Percentiles rank a stretch among this genome's conserved stretches.
These are phyloP conservation scores for Passer domesticus DNA, from an alignment of 2,113 vertebrate genomes.

Conservation along the genomic window DNA sequence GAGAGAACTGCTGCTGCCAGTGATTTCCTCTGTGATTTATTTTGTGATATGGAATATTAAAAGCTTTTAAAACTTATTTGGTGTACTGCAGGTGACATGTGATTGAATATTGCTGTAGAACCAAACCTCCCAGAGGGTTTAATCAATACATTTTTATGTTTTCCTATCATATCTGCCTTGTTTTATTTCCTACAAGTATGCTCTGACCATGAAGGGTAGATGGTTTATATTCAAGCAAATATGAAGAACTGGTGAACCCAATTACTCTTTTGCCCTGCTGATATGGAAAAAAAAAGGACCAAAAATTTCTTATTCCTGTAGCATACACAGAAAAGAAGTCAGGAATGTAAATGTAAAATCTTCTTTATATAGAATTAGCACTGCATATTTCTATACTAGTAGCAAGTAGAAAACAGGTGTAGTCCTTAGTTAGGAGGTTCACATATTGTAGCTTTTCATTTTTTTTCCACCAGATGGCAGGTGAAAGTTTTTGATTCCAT, in stretches of 20 bases:
- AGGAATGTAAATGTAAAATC: background rate
- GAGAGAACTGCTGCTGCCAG: background rate
- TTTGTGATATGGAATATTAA: background rate
- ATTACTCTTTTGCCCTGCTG: background rate
- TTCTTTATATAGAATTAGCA: background rate
- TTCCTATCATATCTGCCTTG: background rate
- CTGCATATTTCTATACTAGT: background rate
- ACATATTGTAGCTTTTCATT: background rate
- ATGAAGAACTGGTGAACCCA: background rate
- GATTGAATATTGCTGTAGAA: background rate
- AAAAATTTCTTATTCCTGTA: background rate
- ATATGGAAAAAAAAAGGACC: background rate
- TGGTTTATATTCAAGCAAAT: background rate
- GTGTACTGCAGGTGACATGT: background rate
- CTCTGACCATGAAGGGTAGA: background rate
- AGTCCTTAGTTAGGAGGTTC: background rate
- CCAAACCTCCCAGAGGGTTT: background rate
- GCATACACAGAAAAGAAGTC: background rate
- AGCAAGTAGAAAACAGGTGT: background rate
- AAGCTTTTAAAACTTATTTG: constrained; percentile 8
- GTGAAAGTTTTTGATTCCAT: constrained; percentile 35
- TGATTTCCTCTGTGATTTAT: background rate
- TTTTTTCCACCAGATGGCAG: constrained; percentile 60
- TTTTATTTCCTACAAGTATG: background rate
- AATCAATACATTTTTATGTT: constrained; percentile 23